These are phyloP conservation scores for Peromyscus attwateri DNA, from an alignment of 2,797 vertebrate species.

Conservation along the genomic window DNA sequence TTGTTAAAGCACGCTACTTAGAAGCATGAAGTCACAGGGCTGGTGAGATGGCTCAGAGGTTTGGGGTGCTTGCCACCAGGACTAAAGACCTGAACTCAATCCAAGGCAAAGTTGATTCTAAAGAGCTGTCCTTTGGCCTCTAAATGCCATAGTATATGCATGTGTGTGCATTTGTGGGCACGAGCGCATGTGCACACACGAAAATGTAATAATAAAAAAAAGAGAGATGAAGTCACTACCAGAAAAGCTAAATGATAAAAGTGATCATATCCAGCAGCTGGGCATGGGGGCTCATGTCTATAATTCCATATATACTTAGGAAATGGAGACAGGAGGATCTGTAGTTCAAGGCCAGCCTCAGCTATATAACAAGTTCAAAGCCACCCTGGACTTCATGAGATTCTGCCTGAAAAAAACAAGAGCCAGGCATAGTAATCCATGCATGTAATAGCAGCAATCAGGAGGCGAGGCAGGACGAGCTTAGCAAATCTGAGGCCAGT, in stretches of 20 bases:
- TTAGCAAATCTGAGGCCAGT: background rate
- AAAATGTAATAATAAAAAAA: background rate
- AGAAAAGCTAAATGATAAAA: conserved; percentile 66
- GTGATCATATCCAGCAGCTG: background rate
- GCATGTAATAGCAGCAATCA: background rate
- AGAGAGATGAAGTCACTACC: conserved; percentile 17
- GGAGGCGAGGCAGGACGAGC: background rate
- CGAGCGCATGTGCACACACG: too few relatives aligned
- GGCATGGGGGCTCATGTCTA: background rate
- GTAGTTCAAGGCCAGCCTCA: background rate
- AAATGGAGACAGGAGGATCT: background rate
- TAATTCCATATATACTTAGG: background rate
- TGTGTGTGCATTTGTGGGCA: too few relatives aligned
- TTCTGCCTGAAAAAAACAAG: background rate
- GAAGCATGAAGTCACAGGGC: conserved; percentile 12
- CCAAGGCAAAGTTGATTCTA: background rate
- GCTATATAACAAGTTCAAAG: too few relatives aligned
- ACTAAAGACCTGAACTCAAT: background rate
- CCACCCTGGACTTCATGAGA: background rate
- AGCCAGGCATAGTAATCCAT: background rate
- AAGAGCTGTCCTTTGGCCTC: background rate
- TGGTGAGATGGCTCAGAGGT: background rate
- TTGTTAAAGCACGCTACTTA: background rate
- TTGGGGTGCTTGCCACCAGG: background rate
- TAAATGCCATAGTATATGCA: background rate